Evolutionary conservation across 1,140 invertebrate genomes (phyloP).

Genomic region (Heliconius melpomene): DNA sequence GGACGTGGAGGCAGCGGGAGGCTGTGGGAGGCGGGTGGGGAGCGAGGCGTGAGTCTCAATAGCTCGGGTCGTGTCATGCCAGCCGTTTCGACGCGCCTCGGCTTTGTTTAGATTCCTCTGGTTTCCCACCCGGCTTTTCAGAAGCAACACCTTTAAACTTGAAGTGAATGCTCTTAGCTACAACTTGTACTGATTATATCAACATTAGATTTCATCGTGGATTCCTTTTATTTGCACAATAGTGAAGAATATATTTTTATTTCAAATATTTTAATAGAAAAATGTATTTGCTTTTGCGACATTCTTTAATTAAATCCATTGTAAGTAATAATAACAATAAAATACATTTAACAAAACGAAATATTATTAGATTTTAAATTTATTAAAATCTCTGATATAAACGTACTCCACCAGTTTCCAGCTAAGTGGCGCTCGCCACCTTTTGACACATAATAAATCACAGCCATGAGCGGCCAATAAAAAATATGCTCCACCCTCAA

Average conservation of each 20-base stretch:
- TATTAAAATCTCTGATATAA: conserved; percentile 51
- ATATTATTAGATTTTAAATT: no score
- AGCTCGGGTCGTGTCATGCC: conserved; percentile 60
- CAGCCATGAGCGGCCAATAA: conserved; percentile 75
- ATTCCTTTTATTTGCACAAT: conserved; percentile 1
- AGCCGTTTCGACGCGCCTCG: conserved; percentile 60
- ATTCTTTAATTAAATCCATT: not conserved
- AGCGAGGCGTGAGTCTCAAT: conserved; percentile 52
- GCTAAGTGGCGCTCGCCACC: conserved; percentile 77
- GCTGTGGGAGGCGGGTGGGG: conserved; percentile 25
- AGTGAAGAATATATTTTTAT: not conserved
- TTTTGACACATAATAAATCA: conserved; percentile 80
- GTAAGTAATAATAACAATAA: no score
- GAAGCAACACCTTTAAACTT: conserved; percentile 47
- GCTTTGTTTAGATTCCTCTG: conserved; percentile 63
- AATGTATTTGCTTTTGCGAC: not conserved
- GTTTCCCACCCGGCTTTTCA: conserved; percentile 50
- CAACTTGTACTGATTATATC: conserved; percentile 38
- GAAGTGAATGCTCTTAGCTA: conserved; percentile 40
- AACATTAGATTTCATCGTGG: conserved; percentile 27
- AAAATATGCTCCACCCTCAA: conserved; percentile 79
- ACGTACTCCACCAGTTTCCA: conserved; percentile 62
- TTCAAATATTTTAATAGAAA: not conserved
- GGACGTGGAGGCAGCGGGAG: conserved; percentile 36
- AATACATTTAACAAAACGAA: no score